phyloP scores from a whole-genome alignment of 2,888 invertebrate genomes.

The Dendrolimus houi region DNA sequence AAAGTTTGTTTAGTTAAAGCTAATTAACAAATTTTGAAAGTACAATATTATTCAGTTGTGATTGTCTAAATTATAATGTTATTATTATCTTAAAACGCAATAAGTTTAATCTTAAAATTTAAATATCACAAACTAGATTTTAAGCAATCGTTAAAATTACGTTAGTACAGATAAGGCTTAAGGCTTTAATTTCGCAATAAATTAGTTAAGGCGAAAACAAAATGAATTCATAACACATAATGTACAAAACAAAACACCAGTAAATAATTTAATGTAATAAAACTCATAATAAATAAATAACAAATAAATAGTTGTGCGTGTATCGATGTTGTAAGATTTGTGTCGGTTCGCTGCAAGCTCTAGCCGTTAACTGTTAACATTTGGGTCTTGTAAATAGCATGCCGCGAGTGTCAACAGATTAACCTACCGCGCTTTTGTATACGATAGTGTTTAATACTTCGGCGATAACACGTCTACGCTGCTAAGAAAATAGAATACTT shows the following conservation, averaged over 20 bases:
- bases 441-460: slow-evolving; percentile 10
- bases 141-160: background rate
- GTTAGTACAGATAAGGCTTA: background rate
- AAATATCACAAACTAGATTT: background rate
- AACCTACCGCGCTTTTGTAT: slow-evolving; percentile 14
- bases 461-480: background rate
- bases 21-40: no score
- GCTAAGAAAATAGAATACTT: no score
- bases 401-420: slow-evolving; percentile 1
- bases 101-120: no score
- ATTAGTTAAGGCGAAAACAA: background rate
- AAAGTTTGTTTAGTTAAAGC: no score
- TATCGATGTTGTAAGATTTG: slow-evolving; percentile 3
- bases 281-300: background rate
- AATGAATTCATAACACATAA: slow-evolving; percentile 6
- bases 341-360: slow-evolving; percentile 21
- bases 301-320: background rate
- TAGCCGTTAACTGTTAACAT: background rate
- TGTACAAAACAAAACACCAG: slow-evolving; percentile 2
- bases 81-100: no score
- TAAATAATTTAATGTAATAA: slow-evolving; percentile 3
- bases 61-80: no score
- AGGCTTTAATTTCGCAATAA: background rate
- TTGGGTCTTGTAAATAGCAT: background rate
- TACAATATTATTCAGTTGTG: no score